phyloP scores from a whole-genome alignment of 2,797 vertebrate genomes.

The Labeo calbasu region DNA sequence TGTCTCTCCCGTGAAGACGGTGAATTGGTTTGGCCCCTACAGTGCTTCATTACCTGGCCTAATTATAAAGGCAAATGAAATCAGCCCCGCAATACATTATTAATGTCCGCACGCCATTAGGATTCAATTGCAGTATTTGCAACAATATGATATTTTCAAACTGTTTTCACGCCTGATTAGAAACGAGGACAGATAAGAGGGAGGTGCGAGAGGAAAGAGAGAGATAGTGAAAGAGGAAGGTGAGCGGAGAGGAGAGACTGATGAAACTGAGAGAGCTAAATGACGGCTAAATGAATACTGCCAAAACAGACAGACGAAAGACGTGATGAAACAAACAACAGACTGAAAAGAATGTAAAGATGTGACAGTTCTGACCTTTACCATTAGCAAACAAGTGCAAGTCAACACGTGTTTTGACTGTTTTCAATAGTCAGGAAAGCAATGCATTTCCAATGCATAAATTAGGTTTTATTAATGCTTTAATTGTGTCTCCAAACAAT shows the following conservation, averaged over 20 bases:
- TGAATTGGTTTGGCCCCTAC: conserved; percentile 77
- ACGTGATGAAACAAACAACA: conserved; percentile 19
- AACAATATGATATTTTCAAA: conserved; percentile 79
- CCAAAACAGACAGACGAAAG: not conserved
- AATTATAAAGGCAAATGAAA: conserved; percentile 96
- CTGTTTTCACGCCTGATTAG: conserved; percentile 79
- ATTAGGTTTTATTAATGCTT: not conserved
- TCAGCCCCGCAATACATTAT: conserved; percentile 82
- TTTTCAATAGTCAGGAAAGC: not conserved
- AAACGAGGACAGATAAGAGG: conserved; percentile 70
- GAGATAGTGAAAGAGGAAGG: conserved; percentile 41
- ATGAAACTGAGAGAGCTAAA: not conserved
- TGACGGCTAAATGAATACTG: not conserved
- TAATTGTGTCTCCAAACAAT: not conserved
- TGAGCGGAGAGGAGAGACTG: conserved; percentile 4
- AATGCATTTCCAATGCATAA: not conserved
- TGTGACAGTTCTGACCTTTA: not conserved
- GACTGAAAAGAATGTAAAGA: conserved; percentile 17
- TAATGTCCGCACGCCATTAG: conserved; percentile 77
- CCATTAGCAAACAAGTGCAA: not conserved
- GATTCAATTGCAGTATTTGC: conserved; percentile 78
- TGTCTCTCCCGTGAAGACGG: conserved; percentile 51
- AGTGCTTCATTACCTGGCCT: conserved; percentile 85
- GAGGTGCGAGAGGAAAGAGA: conserved; percentile 46
- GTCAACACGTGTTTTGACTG: not conserved